Percentiles rank a stretch among this genome's conserved stretches.
These are phyloP conservation scores for Unio delphinus DNA, from an alignment of 2,888 invertebrate species.

Conservation along the genomic window DNA sequence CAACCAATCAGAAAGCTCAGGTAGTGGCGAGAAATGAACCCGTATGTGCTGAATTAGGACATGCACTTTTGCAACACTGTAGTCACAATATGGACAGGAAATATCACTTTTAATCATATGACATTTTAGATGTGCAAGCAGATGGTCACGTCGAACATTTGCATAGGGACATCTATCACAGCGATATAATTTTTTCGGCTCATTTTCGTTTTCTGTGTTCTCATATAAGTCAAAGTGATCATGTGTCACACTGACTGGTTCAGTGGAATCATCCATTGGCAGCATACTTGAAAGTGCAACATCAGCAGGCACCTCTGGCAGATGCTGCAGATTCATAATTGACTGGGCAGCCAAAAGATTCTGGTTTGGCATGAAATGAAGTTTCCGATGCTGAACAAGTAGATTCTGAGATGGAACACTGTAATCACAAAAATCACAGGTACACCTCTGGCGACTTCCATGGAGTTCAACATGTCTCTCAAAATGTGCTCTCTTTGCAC, in stretches of 20 bases:
- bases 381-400: slow-evolving; percentile 85
- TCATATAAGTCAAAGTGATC: slow-evolving; percentile 66
- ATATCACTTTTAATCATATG: slow-evolving; percentile 80
- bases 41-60: slow-evolving; percentile 85
- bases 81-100: slow-evolving; percentile 87
- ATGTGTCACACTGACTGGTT: slow-evolving; percentile 59
- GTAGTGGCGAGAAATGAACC: slow-evolving; percentile 78
- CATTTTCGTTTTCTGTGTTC: slow-evolving; percentile 54
- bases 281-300: slow-evolving; percentile 71
- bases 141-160: slow-evolving; percentile 81
- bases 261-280: slow-evolving; percentile 53
- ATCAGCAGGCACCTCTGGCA: slow-evolving; percentile 73
- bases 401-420: slow-evolving; percentile 90
- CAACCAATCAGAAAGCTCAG: slow-evolving; percentile 64
- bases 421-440: slow-evolving; percentile 88
- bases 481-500: slow-evolving; percentile 88
- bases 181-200: slow-evolving; percentile 78
- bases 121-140: slow-evolving; percentile 83
- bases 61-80: slow-evolving; percentile 82
- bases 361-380: slow-evolving; percentile 76
- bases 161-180: slow-evolving; percentile 88
- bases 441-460: slow-evolving; percentile 86
- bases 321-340: slow-evolving; percentile 61
- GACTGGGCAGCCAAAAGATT: slow-evolving; percentile 67
- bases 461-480: slow-evolving; percentile 86